phyloP scores from a whole-genome alignment of 2,888 invertebrate species.

The Marasmarcha lunaedactyla region DNA sequence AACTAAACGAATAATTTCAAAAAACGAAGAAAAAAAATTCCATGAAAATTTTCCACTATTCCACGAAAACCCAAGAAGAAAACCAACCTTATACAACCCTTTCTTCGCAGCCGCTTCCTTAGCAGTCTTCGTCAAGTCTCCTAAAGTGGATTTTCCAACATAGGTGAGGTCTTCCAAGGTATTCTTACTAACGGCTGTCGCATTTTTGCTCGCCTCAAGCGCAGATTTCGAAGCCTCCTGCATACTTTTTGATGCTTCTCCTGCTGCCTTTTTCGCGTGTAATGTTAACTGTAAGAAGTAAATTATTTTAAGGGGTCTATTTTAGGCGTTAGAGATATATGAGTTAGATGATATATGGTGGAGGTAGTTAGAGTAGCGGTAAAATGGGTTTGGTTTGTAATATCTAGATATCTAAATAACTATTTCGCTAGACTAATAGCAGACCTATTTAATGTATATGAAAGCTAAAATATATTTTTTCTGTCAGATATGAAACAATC shows the following conservation, averaged over 20 bases:
- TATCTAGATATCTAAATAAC: no score
- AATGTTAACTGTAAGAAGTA: conserved; percentile 75
- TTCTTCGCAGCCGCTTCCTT: conserved; percentile 90
- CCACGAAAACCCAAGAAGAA: no score
- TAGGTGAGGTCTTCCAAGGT: conserved; percentile 90
- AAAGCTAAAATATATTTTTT: no score
- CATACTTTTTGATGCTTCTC: conserved; percentile 82
- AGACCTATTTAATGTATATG: no score
- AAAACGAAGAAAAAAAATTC: no score
- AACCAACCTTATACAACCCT: conserved; percentile 77
- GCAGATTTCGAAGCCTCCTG: conserved; percentile 89
- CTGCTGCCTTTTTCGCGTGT: conserved; percentile 90
- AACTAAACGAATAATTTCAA: no score
- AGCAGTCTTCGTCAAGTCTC: conserved; percentile 91
- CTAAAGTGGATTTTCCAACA: conserved; percentile 90
- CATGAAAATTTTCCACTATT: no score
- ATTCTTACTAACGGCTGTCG: conserved; percentile 88
- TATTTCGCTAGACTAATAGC: no score
- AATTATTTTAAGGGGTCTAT: conserved; percentile 1
- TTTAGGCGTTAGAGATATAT: conserved; percentile 3
- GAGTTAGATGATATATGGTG: no score
- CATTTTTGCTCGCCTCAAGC: conserved; percentile 87
- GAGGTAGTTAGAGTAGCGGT: no score
- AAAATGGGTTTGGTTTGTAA: no score
- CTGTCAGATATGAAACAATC: no score